Conservation (phyloP, 2,888 invertebrate species). For the Drosophila melanosoma region DNA sequence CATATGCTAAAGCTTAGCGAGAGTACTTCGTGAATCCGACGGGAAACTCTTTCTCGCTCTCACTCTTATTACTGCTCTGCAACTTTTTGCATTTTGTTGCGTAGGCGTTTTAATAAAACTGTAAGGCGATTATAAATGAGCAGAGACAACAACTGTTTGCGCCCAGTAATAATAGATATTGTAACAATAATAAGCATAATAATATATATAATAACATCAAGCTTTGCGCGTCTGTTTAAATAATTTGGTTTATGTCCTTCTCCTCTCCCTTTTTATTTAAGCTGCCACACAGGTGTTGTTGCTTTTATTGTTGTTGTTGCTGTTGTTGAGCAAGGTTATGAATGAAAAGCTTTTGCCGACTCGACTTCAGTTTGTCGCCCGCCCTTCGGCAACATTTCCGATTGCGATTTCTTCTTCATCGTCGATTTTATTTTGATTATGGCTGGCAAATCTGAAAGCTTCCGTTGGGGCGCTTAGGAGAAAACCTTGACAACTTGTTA, state of each 20-base stretch:
- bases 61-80: neutral
- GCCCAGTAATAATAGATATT: neutral
- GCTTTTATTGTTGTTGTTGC: conserved; percentile 20
- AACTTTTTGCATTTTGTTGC: conserved; percentile 31
- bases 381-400: conserved; percentile 53
- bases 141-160: neutral
- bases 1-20: conserved; percentile 57
- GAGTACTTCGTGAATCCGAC: conserved; percentile 19
- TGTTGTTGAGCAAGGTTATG: conserved; percentile 80
- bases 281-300: conserved; percentile 17
- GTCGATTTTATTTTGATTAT: conserved; percentile 12
- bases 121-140: conserved; percentile 65
- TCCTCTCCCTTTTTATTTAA: neutral
- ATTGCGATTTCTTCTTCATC: conserved; percentile 37
- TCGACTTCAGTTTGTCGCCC: conserved; percentile 40
- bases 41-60: conserved; percentile 29
- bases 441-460: conserved; percentile 33
- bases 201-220: conserved; percentile 1
- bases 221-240: neutral
- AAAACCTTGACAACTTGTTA: conserved; percentile 49
- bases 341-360: conserved; percentile 82
- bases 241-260: neutral
- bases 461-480: conserved; percentile 2
- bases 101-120: conserved; percentile 47
- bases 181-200: conserved; percentile 20